Percentiles rank a stretch among this genome's conserved stretches.
Conservation (phyloP, 2,888 invertebrate genomes). For the Caenorhabditis sinica region DNA sequence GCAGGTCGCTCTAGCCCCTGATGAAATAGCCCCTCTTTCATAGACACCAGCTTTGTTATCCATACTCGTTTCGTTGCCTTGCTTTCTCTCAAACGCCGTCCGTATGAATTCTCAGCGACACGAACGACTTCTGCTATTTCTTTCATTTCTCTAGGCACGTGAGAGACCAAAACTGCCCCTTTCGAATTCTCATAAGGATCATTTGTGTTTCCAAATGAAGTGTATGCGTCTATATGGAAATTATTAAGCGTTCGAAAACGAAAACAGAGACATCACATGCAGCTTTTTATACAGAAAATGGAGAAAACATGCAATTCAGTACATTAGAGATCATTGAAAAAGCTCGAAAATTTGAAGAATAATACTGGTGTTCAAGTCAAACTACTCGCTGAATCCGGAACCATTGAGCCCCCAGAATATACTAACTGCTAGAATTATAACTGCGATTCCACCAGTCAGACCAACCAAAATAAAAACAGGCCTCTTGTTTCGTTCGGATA, state of each 20-base stretch:
- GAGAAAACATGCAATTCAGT: not conserved
- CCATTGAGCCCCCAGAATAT: slow-evolving; percentile 79
- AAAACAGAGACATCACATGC: not conserved
- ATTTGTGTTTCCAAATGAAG: not conserved
- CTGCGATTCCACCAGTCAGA: slow-evolving; percentile 72
- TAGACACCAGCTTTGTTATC: not conserved
- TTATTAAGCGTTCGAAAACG: not conserved
- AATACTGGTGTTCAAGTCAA: not conserved
- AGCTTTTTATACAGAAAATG: not conserved
- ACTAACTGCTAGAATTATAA: slow-evolving; percentile 72
- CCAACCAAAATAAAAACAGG: slow-evolving; percentile 71
- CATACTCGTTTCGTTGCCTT: not conserved
- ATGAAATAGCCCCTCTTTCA: not conserved
- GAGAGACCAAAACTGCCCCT: not conserved
- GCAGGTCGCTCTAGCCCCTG: not conserved
- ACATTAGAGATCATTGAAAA: slow-evolving; percentile 16
- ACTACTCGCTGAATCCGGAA: slow-evolving; percentile 69
- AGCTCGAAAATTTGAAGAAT: slow-evolving; percentile 9
- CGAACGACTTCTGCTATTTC: not conserved
- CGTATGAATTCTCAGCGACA: not conserved
- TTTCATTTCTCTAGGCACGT: not conserved
- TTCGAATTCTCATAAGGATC: not conserved
- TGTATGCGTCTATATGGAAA: not conserved
- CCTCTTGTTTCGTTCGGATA: slow-evolving; percentile 58
- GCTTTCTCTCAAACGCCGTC: not conserved